Conservation (phyloP, 2,113 vertebrate genomes). For the Edolisoma coerulescens region DNA sequence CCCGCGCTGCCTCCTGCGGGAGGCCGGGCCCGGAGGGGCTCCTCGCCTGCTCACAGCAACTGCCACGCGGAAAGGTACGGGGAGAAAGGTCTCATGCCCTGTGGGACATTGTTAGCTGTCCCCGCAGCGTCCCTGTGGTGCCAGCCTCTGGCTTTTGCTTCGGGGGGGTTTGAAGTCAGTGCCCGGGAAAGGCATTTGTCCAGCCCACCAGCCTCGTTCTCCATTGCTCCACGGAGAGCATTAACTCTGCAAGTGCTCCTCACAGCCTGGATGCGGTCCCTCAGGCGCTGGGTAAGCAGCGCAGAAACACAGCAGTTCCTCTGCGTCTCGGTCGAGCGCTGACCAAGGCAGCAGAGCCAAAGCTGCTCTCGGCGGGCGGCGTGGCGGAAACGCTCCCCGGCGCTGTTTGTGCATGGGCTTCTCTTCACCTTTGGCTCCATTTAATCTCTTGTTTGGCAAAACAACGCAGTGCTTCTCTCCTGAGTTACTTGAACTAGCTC, state of each 20-base stretch:
- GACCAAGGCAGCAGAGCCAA: not conserved
- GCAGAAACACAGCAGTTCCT: rapidly evolving
- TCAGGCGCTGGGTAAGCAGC: rapidly evolving
- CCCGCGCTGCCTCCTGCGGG: not conserved
- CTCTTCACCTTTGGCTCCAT: not conserved
- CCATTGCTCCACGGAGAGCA: rapidly evolving
- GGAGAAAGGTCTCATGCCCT: not conserved
- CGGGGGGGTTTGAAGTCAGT: not conserved
- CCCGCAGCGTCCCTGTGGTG: not conserved
- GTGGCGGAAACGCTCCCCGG: rapidly evolving
- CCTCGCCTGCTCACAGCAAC: rapidly evolving
- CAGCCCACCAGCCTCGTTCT: not conserved
- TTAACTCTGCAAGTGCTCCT: not conserved
- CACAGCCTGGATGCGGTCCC: not conserved
- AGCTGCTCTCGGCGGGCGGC: not conserved
- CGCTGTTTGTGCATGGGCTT: not conserved
- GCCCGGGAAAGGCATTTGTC: not conserved
- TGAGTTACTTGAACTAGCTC: not conserved
- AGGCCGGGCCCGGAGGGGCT: not conserved
- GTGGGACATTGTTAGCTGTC: not conserved
- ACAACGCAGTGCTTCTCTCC: not conserved
- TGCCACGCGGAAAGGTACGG: rapidly evolving
- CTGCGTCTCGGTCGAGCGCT: rapidly evolving
- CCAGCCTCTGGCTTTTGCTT: not conserved
- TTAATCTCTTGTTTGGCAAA: constrained; percentile 13